Conservation (phyloP, 2,113 vertebrate species). For the Odocoileus virginianus region DNA sequence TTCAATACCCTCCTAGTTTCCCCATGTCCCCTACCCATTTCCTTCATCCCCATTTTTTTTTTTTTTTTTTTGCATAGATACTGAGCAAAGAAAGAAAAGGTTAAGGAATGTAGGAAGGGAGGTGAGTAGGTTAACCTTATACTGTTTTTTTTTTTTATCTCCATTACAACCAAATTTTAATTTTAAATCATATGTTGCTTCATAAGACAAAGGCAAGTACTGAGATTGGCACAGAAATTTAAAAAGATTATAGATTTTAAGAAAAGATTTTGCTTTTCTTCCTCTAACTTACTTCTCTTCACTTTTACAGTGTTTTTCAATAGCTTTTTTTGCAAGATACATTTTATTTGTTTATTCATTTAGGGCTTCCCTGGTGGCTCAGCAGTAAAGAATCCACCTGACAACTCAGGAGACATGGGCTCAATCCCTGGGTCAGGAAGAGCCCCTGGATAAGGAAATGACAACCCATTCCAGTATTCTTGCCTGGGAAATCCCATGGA, state of each 20-base stretch:
- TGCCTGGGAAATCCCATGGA: background rate
- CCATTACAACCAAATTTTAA: background rate
- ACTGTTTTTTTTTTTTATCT: background rate
- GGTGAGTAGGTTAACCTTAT: background rate
- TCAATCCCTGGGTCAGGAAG: background rate
- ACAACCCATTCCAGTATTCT: background rate
- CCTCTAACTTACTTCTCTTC: slow-evolving; percentile 22
- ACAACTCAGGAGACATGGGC: background rate
- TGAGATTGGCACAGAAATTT: background rate
- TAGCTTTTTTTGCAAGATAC: background rate
- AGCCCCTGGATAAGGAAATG: background rate
- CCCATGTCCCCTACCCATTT: no score
- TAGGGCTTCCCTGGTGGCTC: background rate
- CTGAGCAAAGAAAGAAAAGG: background rate
- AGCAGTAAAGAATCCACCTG: background rate
- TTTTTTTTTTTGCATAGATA: background rate
- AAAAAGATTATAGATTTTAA: background rate
- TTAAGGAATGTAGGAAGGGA: background rate
- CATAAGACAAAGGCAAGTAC: background rate
- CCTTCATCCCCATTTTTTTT: background rate
- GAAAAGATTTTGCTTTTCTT: background rate
- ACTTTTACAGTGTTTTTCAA: background rate
- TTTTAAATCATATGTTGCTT: background rate
- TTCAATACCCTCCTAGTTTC: background rate
- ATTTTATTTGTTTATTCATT: background rate